These are phyloP conservation scores for Caenorhabditis sinica DNA, from an alignment of 2,888 invertebrate species.

Conservation along the genomic window DNA sequence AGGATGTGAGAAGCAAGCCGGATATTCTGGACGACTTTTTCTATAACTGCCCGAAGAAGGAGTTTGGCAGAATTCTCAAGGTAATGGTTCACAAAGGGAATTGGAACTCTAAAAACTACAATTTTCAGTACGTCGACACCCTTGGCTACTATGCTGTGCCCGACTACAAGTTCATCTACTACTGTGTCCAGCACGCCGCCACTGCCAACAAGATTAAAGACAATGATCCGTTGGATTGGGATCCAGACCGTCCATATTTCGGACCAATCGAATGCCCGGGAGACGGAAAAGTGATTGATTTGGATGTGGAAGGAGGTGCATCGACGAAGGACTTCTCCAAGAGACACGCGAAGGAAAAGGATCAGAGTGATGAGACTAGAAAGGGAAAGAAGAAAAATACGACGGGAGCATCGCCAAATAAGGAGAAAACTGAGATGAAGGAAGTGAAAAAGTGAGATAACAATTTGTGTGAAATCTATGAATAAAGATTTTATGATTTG, in stretches of 20 bases:
- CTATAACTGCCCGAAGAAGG: slow-evolving; percentile 68
- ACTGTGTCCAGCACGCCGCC: slow-evolving; percentile 70
- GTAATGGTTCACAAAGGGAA: background rate
- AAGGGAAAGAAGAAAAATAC: slow-evolving; percentile 28
- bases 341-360: slow-evolving; percentile 41
- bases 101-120: background rate
- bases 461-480: background rate
- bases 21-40: slow-evolving; percentile 69
- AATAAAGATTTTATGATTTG: background rate
- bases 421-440: slow-evolving; percentile 42
- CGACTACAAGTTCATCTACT: slow-evolving; percentile 77
- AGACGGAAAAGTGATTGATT: slow-evolving; percentile 69
- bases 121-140: slow-evolving; percentile 73
- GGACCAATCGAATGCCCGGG: slow-evolving; percentile 72
- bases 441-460: slow-evolving; percentile 35
- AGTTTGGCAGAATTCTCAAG: slow-evolving; percentile 67
- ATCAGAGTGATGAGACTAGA: slow-evolving; percentile 43
- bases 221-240: slow-evolving; percentile 77
- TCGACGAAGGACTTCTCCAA: slow-evolving; percentile 55
- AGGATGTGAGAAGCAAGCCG: slow-evolving; percentile 63
- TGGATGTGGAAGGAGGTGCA: slow-evolving; percentile 57
- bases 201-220: slow-evolving; percentile 72
- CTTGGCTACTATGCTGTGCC: slow-evolving; percentile 76
- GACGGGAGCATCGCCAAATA: slow-evolving; percentile 30
- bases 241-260: slow-evolving; percentile 65